Conservation (phyloP, 2,888 invertebrate genomes). For the Dryobotodes eremita region DNA sequence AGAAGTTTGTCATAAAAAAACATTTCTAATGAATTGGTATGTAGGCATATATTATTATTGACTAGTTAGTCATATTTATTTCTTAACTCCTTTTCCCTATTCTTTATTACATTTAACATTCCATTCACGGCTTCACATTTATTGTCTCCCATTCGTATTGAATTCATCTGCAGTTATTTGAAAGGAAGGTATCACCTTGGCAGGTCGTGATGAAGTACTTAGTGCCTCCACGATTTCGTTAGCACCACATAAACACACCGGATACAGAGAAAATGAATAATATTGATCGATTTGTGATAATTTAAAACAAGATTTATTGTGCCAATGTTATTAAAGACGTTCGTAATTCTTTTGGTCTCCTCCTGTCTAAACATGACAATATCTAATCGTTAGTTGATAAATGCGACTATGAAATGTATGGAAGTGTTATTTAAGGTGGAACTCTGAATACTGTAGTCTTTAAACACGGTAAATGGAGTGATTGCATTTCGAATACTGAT, state of each 20-base stretch:
- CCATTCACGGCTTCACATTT: slow-evolving; percentile 22
- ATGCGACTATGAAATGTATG: background rate
- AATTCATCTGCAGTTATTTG: slow-evolving; percentile 48
- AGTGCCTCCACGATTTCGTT: slow-evolving; percentile 48
- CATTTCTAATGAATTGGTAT: background rate
- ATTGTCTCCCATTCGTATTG: slow-evolving; percentile 29
- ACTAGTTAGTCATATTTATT: background rate
- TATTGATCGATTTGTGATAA: slow-evolving; percentile 35
- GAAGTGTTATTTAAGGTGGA: background rate
- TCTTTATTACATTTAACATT: slow-evolving; percentile 5
- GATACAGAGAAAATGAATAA: slow-evolving; percentile 26
- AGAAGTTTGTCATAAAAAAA: background rate
- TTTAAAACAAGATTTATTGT: slow-evolving; percentile 24
- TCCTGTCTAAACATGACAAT: background rate
- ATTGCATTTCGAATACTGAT: background rate
- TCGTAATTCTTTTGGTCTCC: background rate
- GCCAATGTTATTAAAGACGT: slow-evolving; percentile 16
- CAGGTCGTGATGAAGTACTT: slow-evolving; percentile 54
- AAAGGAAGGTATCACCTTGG: slow-evolving; percentile 62
- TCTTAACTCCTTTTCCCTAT: background rate
- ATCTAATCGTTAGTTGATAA: slow-evolving; percentile 29
- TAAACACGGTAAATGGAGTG: background rate
- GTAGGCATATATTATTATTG: background rate
- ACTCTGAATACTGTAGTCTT: background rate
- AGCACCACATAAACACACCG: slow-evolving; percentile 11